phyloP scores from a whole-genome alignment of 1,140 invertebrate genomes.

The Drosophila ogumai region DNA sequence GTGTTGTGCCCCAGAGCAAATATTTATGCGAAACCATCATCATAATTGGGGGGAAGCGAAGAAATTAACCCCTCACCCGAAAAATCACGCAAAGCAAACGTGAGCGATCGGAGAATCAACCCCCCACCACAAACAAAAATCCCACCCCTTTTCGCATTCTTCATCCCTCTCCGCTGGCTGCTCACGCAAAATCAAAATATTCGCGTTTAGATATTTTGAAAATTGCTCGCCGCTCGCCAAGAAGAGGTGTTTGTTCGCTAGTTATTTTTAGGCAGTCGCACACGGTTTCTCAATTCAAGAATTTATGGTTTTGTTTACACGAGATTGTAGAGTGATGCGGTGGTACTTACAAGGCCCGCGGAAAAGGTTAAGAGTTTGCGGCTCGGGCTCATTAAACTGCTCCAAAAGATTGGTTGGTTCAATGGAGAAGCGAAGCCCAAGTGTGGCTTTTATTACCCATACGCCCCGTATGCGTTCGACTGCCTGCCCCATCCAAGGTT shows the following conservation, averaged over 20 bases:
- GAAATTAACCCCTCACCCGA: slow-evolving; percentile 48
- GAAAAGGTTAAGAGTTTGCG: slow-evolving; percentile 65
- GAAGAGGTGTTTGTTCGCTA: slow-evolving; percentile 57
- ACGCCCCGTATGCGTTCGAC: slow-evolving; percentile 1
- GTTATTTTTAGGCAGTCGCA: slow-evolving; percentile 63
- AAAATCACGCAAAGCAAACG: slow-evolving; percentile 59
- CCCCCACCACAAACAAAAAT: slow-evolving; percentile 5
- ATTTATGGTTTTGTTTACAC: slow-evolving; percentile 82
- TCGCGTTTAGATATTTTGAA: slow-evolving; percentile 66
- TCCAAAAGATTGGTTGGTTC: slow-evolving; percentile 17
- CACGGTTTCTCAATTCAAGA: slow-evolving; percentile 58
- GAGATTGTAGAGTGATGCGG: slow-evolving; percentile 4
- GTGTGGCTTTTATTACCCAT: slow-evolving; percentile 26
- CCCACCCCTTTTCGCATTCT: slow-evolving; percentile 27
- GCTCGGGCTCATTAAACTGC: slow-evolving; percentile 46
- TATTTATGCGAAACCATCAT: slow-evolving; percentile 64
- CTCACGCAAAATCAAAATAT: slow-evolving; percentile 66
- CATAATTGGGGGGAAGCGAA: slow-evolving; percentile 42
- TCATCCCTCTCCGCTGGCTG: neutral
- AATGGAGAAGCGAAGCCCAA: slow-evolving; percentile 13
- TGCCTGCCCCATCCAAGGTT: slow-evolving; percentile 58
- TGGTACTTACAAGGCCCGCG: slow-evolving; percentile 40
- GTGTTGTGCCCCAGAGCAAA: slow-evolving; percentile 43
- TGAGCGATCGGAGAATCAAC: slow-evolving; percentile 37
- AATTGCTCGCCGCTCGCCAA: slow-evolving; percentile 53